Evolutionary conservation across 2,888 invertebrate species (phyloP), one percentile per base, ranked within the genome.

Genomic region (Melinaea marsaeus): DNA sequence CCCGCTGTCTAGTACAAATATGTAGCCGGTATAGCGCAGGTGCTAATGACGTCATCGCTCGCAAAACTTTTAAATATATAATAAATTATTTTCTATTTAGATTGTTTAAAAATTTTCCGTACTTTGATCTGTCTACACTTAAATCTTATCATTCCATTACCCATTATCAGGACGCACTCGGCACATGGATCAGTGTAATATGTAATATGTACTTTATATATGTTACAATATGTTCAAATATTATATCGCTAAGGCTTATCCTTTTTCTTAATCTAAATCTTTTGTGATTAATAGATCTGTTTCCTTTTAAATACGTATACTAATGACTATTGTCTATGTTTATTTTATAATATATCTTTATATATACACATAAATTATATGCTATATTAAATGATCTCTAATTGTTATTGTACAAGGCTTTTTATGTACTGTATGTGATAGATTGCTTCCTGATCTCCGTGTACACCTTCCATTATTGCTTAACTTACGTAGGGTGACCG

Each of bases 171-270:
- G 37, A 9, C 61, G 58, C 68, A 22, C 22, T 22, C 34, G 64
- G 72, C 73, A 75, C 77, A 75, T 75, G 78, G 75, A 67, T 79
- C 78, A 77, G 76, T 79, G 76, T 77, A 75, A 58, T 22, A 22
- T 22, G 1, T 22, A 22, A 22, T 22, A 22, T 22, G 22, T 22
- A 22, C 22, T 22, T 22, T 22, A 22, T 22, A 22, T 22, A 22
- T 22, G 22, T 22, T 22, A 22, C 22, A 22, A 22, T 22, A 22
- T 22, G 22, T 22, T 22, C 22, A 22, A 22, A 22, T 22, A 22
- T 22, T 22, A 22, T 22, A 22, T 22, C 22, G 22, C 22, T 22
- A 22, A 22, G 22, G 22, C 22, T 22, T 22, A 22, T 22, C 22
- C 22, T 22, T 22, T 22, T 0, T 22, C 22, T 22, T 66, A 71